These are phyloP conservation scores for Bucorvus abyssinicus DNA, from an alignment of 2,797 vertebrate species.

Conservation along the genomic window DNA sequence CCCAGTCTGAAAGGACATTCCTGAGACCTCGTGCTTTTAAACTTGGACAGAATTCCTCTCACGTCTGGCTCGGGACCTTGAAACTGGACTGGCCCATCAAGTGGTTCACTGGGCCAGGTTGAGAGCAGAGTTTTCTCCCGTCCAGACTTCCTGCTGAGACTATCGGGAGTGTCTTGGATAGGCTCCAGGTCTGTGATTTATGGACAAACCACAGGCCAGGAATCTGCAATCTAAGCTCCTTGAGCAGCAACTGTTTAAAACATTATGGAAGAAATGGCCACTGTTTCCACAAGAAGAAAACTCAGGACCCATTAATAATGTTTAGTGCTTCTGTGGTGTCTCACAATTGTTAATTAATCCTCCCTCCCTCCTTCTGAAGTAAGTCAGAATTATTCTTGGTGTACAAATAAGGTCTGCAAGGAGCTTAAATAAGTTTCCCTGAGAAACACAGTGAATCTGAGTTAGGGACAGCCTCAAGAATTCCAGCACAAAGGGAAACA, in stretches of 20 bases:
- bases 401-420: neutral
- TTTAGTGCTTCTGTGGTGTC: neutral
- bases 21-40: conserved; percentile 13
- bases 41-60: conserved; percentile 31
- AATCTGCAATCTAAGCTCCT: conserved; percentile 62
- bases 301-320: conserved; percentile 51
- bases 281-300: conserved; percentile 53
- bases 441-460: neutral
- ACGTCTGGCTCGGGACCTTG: neutral
- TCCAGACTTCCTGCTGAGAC: conserved; percentile 56
- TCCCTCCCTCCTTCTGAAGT: neutral
- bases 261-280: conserved; percentile 53
- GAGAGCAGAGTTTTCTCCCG: conserved; percentile 43
- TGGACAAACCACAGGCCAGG: conserved; percentile 47
- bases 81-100: conserved; percentile 35
- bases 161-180: conserved; percentile 39
- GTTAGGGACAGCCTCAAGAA: neutral
- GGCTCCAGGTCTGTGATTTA: conserved; percentile 63
- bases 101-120: conserved; percentile 29
- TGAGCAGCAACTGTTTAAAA: conserved; percentile 65
- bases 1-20: conserved; percentile 40
- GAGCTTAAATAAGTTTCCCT: neutral
- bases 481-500: neutral
- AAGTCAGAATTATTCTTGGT: neutral
- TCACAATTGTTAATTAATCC: conserved; percentile 20